Conservation (phyloP, 1,140 invertebrate species). For the Drosophila orena region DNA sequence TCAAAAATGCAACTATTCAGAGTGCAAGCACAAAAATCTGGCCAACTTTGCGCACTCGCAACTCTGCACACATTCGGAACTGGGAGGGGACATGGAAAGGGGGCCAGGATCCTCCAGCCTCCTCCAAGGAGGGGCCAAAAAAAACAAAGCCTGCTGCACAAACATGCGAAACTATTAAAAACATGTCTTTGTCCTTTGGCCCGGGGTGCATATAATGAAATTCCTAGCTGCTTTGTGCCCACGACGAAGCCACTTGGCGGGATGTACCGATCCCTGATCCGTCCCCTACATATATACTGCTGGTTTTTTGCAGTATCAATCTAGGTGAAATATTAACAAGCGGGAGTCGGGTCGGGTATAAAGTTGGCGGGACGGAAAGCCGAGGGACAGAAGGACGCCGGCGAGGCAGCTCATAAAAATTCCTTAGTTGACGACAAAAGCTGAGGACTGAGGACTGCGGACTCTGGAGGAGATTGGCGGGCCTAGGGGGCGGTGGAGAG, state of each 20-base stretch:
- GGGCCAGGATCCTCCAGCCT: conserved; percentile 7
- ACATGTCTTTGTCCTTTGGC: conserved; percentile 81
- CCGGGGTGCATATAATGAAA: conserved; percentile 76
- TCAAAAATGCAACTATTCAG: conserved; percentile 64
- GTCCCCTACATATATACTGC: background rate
- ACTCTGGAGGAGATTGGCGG: too few relatives aligned
- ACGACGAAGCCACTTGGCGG: conserved; percentile 53
- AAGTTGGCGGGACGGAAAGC: conserved; percentile 49
- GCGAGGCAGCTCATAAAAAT: conserved; percentile 76
- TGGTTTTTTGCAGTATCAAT: conserved; percentile 65
- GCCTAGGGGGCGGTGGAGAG: background rate
- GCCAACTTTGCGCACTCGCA: conserved; percentile 52
- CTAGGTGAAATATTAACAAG: conserved; percentile 82
- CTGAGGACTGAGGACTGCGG: background rate
- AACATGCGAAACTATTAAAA: conserved; percentile 80
- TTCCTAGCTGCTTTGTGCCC: conserved; percentile 59
- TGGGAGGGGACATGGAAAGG: conserved; percentile 6
- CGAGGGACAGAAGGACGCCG: conserved; percentile 30
- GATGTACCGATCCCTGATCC: conserved; percentile 4
- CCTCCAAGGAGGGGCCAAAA: conserved; percentile 9
- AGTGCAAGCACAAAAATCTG: conserved; percentile 69
- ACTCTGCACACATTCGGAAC: conserved; percentile 22
- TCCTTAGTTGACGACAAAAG: conserved; percentile 55
- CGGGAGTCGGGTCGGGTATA: conserved; percentile 46
- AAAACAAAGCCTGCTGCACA: conserved; percentile 56